Percentiles rank a stretch among this genome's conserved stretches.
Evolutionary conservation across 53 echinoderm and acorn worm genomes (phyloP).

Genomic region (Mesocentrotus franciscanus): DNA sequence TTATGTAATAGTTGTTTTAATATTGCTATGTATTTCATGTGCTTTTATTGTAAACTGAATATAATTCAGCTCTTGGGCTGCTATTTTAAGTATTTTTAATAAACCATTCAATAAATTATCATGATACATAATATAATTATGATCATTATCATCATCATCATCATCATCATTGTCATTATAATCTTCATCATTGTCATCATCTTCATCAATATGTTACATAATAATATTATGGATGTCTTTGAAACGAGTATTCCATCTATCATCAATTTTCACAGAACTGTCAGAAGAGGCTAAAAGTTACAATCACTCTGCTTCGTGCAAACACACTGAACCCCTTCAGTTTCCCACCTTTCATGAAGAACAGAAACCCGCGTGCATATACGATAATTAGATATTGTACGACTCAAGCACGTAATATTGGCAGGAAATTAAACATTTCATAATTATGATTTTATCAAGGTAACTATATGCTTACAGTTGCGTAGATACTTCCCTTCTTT

Average conservation of each 20-base stretch:
- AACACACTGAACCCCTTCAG: not conserved
- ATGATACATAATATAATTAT: no score
- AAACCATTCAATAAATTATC: no score
- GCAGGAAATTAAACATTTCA: not conserved
- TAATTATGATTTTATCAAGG: not conserved
- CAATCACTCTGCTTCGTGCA: not conserved
- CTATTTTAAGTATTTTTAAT: no score
- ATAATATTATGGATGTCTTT: not conserved
- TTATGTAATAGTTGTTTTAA: no score
- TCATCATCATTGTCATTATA: not conserved
- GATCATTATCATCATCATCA: not conserved
- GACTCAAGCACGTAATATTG: not conserved
- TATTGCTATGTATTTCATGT: no score
- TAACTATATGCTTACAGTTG: not conserved
- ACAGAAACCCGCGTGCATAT: not conserved
- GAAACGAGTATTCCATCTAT: not conserved
- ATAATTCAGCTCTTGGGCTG: no score
- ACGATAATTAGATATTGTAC: not conserved
- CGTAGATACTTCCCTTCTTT: not conserved
- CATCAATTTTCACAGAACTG: not conserved
- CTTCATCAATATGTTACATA: no score
- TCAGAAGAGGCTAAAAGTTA: not conserved
- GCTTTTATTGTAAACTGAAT: no score
- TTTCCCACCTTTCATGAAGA: not conserved
- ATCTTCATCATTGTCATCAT: no score